phyloP scores from a whole-genome alignment of 2,797 vertebrate species.

The Sarcophilus harrisii region DNA sequence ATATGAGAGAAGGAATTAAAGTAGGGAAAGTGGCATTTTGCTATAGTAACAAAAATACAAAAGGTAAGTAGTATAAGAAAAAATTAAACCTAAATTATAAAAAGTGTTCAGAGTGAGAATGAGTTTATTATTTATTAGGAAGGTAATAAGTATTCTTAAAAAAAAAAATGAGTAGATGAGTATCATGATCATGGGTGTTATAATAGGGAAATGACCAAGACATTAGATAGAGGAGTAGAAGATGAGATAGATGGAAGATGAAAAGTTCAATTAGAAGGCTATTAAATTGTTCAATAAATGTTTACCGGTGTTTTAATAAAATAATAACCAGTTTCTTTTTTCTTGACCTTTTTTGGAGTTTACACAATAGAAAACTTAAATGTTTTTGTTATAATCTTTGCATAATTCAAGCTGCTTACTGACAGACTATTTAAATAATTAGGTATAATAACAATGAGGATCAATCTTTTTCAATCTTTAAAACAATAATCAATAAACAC shows the following conservation, averaged over 20 bases:
- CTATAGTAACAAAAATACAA: background rate
- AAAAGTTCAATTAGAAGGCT: background rate
- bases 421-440: background rate
- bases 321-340: background rate
- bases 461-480: background rate
- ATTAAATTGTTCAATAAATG: background rate
- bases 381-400: background rate
- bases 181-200: background rate
- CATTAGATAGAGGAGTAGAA: background rate
- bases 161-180: background rate
- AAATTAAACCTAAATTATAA: background rate
- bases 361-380: background rate
- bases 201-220: background rate
- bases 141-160: background rate
- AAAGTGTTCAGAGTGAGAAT: background rate
- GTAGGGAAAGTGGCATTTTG: background rate
- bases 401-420: background rate
- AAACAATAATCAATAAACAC: background rate
- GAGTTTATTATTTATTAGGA: background rate
- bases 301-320: background rate
- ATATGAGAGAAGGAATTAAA: background rate
- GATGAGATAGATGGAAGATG: background rate
- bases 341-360: background rate
- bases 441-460: background rate
- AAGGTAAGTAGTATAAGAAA: background rate